Percentiles rank a stretch among this genome's conserved stretches.
phyloP scores from a whole-genome alignment of 1,140 invertebrate genomes.

The Drosophila nigromelanica region DNA sequence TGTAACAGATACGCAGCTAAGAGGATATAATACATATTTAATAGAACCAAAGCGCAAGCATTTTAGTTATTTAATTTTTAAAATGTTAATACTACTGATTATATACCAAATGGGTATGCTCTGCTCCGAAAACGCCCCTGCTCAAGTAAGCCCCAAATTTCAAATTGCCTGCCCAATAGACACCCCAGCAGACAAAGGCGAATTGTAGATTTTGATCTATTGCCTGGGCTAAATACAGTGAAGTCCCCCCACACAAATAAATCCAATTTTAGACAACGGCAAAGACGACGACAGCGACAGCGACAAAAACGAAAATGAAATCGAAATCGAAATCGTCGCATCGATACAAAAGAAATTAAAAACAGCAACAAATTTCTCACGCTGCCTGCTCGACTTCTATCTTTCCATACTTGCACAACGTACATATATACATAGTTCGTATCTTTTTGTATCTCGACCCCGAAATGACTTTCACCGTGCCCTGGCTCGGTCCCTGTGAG shows the following conservation, averaged over 20 bases:
- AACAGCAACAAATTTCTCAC: constrained; percentile 77
- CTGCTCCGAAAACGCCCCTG: no score
- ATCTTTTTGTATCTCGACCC: constrained; percentile 63
- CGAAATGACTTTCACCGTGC: constrained; percentile 71
- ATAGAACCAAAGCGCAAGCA: constrained; percentile 38
- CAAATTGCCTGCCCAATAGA: constrained; percentile 2
- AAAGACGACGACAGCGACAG: constrained; percentile 20
- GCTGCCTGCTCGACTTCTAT: constrained; percentile 46
- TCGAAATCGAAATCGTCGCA: constrained; percentile 58
- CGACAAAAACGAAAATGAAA: constrained; percentile 40
- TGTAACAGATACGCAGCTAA: constrained; percentile 47
- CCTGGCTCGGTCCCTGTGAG: constrained; percentile 11
- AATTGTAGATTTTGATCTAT: constrained; percentile 53
- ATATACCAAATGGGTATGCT: constrained; percentile 13
- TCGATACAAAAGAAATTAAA: constrained; percentile 74
- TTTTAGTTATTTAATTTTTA: constrained; percentile 59
- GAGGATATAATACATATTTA: constrained; percentile 59
- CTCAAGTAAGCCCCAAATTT: background rate
- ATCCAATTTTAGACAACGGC: constrained; percentile 57
- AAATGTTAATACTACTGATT: constrained; percentile 24
- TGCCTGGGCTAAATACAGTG: constrained; percentile 38
- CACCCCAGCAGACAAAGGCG: constrained; percentile 15
- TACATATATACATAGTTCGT: constrained; percentile 19
- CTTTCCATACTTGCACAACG: constrained; percentile 6
- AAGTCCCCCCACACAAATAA: constrained; percentile 39